Conservation (phyloP, 2,797 vertebrate genomes). For the Semotilus atromaculatus region DNA sequence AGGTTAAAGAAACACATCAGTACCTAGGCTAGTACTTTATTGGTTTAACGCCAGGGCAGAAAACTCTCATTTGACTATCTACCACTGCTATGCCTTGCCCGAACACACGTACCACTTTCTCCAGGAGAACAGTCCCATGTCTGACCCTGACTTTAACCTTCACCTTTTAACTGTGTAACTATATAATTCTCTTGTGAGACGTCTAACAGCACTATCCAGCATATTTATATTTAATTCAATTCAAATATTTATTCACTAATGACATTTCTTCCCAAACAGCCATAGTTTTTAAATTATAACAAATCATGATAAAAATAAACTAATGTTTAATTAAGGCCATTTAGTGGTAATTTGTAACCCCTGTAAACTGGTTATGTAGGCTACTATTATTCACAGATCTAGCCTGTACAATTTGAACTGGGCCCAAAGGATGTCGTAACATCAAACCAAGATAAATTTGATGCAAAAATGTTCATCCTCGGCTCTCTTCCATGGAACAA, state of each 20-base stretch:
- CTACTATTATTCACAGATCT: neutral
- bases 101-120: neutral
- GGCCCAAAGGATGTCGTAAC: neutral
- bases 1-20: neutral
- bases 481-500: neutral
- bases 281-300: neutral
- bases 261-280: neutral
- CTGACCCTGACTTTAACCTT: conserved; percentile 12
- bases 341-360: neutral
- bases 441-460: neutral
- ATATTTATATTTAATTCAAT: neutral
- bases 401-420: neutral
- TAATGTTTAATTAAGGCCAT: neutral
- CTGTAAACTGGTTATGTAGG: neutral
- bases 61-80: conserved; percentile 1
- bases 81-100: neutral
- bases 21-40: neutral
- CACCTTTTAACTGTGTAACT: neutral
- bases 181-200: neutral
- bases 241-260: neutral
- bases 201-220: neutral
- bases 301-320: neutral
- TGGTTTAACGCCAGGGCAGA: neutral
- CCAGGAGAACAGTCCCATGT: neutral
- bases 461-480: neutral